Conservation (phyloP, 2,797 vertebrate genomes). For the Pseudocheirus occidentalis region DNA sequence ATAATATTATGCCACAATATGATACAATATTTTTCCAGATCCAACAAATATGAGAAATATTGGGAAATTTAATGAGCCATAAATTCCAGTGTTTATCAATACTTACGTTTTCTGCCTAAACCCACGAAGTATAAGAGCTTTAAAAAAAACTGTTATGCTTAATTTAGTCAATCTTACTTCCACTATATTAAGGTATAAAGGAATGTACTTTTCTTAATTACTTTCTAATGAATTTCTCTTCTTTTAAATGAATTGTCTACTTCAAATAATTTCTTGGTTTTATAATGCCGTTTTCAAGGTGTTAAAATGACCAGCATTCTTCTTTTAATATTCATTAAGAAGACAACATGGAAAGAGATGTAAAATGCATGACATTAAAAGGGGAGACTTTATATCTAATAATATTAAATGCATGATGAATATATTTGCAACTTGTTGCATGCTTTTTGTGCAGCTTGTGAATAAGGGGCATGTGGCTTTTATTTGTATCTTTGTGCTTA, state of each 20-base stretch:
- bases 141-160: neutral
- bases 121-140: neutral
- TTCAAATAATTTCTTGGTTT: conserved; percentile 44
- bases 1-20: neutral
- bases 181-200: neutral
- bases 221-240: neutral
- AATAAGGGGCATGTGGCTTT: neutral
- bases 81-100: neutral
- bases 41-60: neutral
- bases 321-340: conserved; percentile 29
- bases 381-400: conserved; percentile 19
- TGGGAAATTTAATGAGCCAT: neutral
- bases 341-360: neutral
- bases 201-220: neutral
- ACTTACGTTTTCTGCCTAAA: neutral
- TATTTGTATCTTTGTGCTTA: conserved; percentile 26
- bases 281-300: neutral
- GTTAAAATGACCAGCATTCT: neutral
- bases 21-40: neutral
- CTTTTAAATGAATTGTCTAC: neutral
- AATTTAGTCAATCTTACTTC: neutral
- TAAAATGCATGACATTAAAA: neutral
- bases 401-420: neutral
- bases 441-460: conserved; percentile 10
- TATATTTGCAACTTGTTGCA: neutral